A percentile compares a stretch with the other conserved stretches of the same genome.
phyloP scores from a whole-genome alignment of 2,888 invertebrate species.

The Chrysolina oricalcia region DNA sequence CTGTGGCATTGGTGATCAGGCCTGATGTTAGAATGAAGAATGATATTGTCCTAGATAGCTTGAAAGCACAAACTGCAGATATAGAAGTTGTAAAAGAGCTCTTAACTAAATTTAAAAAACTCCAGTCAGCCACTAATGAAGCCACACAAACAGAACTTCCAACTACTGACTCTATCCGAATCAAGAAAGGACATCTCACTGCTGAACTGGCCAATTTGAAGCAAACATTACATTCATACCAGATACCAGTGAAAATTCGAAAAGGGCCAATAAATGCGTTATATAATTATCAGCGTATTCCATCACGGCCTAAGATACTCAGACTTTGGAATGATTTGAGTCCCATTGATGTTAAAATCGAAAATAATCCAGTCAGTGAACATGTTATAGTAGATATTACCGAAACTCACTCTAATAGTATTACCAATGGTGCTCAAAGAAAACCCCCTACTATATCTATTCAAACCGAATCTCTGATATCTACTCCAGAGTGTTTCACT shows the following conservation, averaged over 20 bases:
- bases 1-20: slow-evolving; percentile 29
- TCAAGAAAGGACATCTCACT: slow-evolving; percentile 17
- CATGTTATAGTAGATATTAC: background rate
- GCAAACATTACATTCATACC: slow-evolving; percentile 45
- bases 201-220: slow-evolving; percentile 52
- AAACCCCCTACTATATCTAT: too few species aligned
- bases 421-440: too few species aligned
- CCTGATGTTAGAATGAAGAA: slow-evolving; percentile 51
- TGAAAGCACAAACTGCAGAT: slow-evolving; percentile 44
- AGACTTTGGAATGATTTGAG: slow-evolving; percentile 43
- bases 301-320: background rate
- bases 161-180: background rate
- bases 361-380: background rate
- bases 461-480: too few species aligned
- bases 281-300: slow-evolving; percentile 27
- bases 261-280: slow-evolving; percentile 43
- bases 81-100: slow-evolving; percentile 40
- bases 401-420: background rate
- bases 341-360: slow-evolving; percentile 31
- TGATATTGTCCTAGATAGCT: slow-evolving; percentile 36
- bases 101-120: background rate
- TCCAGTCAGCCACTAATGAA: slow-evolving; percentile 2
- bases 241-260: slow-evolving; percentile 53
- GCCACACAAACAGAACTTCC: slow-evolving; percentile 9
- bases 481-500: too few species aligned